Evolutionary conservation across 2,113 vertebrate genomes (phyloP).

Genomic region (Nycticryphes semicollaris): DNA sequence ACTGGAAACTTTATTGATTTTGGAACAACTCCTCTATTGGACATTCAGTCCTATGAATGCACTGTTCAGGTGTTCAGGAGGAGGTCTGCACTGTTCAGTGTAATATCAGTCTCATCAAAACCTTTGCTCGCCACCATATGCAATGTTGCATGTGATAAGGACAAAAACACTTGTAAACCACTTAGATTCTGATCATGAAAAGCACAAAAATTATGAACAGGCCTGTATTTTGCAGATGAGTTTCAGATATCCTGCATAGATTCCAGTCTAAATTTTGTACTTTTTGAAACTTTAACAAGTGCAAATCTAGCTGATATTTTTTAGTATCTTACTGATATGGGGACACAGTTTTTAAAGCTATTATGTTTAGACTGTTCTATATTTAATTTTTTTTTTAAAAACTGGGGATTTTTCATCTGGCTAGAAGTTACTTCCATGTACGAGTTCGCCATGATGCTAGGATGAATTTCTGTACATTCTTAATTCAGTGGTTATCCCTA

Average conservation of each 20-base stretch:
- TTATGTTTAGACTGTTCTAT: neutral
- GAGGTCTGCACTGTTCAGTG: neutral
- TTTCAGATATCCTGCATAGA: neutral
- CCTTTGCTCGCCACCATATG: neutral
- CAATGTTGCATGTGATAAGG: neutral
- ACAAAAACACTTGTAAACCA: neutral
- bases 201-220: neutral
- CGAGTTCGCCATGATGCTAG: neutral
- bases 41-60: neutral
- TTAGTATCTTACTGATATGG: neutral
- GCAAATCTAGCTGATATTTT: neutral
- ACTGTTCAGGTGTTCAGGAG: neutral
- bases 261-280: neutral
- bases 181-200: neutral
- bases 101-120: neutral
- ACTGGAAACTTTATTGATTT: neutral
- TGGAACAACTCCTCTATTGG: neutral
- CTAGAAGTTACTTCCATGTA: neutral
- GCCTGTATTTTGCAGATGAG: neutral
- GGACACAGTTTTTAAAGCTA: neutral
- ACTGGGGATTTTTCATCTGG: fast-evolving
- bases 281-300: neutral
- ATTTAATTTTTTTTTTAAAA: neutral
- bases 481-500: neutral
- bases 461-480: neutral